Percentiles rank a stretch among this genome's conserved stretches.
These are phyloP conservation scores for Chinchilla lanigera DNA, from an alignment of 2,113 vertebrate genomes.

Conservation along the genomic window DNA sequence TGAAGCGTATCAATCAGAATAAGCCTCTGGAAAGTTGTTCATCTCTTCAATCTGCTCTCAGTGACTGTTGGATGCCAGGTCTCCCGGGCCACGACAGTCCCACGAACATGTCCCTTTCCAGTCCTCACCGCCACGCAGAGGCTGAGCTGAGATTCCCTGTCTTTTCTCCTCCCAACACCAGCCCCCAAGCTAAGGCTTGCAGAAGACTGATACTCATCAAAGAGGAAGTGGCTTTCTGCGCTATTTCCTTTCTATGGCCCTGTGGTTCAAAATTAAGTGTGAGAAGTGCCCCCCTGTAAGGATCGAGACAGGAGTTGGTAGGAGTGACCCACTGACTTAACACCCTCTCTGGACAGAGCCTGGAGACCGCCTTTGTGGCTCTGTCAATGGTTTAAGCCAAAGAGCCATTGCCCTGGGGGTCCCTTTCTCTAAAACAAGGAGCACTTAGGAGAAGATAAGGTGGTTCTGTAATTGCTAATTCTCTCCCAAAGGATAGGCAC, in stretches of 20 bases:
- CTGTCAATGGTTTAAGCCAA: background rate
- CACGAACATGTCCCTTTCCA: background rate
- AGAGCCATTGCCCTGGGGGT: background rate
- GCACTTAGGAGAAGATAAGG: background rate
- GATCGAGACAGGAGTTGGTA: background rate
- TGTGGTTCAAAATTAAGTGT: background rate
- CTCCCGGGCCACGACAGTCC: background rate
- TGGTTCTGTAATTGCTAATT: background rate
- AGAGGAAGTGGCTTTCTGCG: background rate
- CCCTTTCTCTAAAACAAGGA: background rate
- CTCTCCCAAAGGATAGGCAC: background rate
- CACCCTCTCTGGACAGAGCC: background rate
- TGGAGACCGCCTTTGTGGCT: background rate
- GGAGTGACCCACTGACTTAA: background rate
- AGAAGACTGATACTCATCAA: background rate
- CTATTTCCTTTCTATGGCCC: rapidly evolving
- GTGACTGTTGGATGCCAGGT: rapidly evolving
- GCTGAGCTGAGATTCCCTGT: background rate
- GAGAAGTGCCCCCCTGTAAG: background rate
- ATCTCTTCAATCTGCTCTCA: constrained; percentile 9
- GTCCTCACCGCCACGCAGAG: background rate
- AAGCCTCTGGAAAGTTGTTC: background rate
- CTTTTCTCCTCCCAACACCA: background rate
- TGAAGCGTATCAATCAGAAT: constrained; percentile 41
- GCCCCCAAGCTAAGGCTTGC: background rate